Percentiles rank a stretch among this genome's conserved stretches.
These are phyloP conservation scores for Abramis brama DNA, from an alignment of 2,113 vertebrate species.

Conservation along the genomic window DNA sequence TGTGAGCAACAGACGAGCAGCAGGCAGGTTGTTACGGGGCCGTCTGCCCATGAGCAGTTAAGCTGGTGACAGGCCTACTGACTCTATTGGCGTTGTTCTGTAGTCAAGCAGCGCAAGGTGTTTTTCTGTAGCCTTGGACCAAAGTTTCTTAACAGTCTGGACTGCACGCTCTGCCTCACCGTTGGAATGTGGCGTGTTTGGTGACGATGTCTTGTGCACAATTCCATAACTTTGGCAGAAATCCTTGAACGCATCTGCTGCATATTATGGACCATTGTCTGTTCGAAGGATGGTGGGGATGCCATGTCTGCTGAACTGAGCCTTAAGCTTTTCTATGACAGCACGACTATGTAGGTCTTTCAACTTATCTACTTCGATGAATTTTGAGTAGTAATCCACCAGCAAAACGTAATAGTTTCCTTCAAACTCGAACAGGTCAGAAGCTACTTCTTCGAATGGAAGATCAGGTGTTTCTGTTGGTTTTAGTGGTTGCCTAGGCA, in stretches of 20 bases:
- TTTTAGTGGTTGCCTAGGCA: constrained; percentile 36
- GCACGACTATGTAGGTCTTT: constrained; percentile 24
- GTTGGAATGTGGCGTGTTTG: constrained; percentile 42
- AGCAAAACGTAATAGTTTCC: constrained; percentile 33
- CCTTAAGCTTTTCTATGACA: constrained; percentile 40
- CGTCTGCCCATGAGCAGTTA: constrained; percentile 44
- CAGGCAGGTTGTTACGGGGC: constrained; percentile 33
- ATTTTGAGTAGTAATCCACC: constrained; percentile 50
- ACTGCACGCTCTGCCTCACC: constrained; percentile 35
- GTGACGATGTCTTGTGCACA: background rate
- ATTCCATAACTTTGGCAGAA: constrained; percentile 42
- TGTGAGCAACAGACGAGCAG: constrained; percentile 5
- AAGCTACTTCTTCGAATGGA: constrained; percentile 47
- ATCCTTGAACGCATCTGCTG: constrained; percentile 34
- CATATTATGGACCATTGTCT: constrained; percentile 35
- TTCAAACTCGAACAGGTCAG: constrained; percentile 49
- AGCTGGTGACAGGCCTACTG: background rate
- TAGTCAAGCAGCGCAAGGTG: constrained; percentile 44
- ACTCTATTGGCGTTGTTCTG: background rate
- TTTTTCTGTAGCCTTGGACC: constrained; percentile 41
- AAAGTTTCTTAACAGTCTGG: constrained; percentile 11
- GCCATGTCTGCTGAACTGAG: constrained; percentile 48
- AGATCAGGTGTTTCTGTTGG: constrained; percentile 31
- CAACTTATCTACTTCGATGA: constrained; percentile 36
- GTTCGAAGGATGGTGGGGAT: constrained; percentile 27